Evolutionary conservation across 1,140 invertebrate species (phyloP), one percentile per base, ranked within the genome.

Genomic region (Sarcophaga bullata): DNA sequence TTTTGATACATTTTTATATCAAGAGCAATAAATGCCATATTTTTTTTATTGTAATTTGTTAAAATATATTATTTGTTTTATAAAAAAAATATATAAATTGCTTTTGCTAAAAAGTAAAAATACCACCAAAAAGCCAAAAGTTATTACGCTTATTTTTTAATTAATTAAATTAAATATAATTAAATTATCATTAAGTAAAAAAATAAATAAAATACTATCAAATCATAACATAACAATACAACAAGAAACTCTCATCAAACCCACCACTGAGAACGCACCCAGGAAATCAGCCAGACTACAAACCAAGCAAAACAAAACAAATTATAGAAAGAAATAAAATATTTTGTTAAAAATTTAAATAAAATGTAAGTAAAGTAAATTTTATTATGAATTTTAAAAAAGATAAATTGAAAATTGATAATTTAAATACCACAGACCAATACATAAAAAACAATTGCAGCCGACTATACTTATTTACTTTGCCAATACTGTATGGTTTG

Each of bases 91-190:
- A n/a, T 0, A 49, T 47, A 48, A 78, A 47, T 75, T 75, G 73
- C 37, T 75, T 47, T 47, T 75, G 37, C 73, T 47, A 68, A 68
- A 68, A 17, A 68, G 13, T 68, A 78, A 50, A 50, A 76, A 62
- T n/a, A 50, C n/a, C 48, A 50, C 75, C 48, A 78, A 17, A 78
- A 78, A 78, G 19, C 75, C 75, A 78, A 78, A 78, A 78, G 48
- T 50, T 50, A 52, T 50, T 78, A 78, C 75, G 75, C 75, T 78
- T 78, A 78, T 78, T 78, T 78, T 78, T 52, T 19, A 72, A 6
- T 25, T 8, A 72, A 72, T 49, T 15, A 47, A 11, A 17, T 49
- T 49, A 49, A 49, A 19, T 78, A 78, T 25, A 50, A 78, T 25
- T 75, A 48, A 75, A 75, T 75, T 75, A 48, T 47, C n/a, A 75